A percentile compares a stretch with the other conserved stretches of the same genome.
phyloP scores from a whole-genome alignment of 2,113 vertebrate species.

The Indri indri region DNA sequence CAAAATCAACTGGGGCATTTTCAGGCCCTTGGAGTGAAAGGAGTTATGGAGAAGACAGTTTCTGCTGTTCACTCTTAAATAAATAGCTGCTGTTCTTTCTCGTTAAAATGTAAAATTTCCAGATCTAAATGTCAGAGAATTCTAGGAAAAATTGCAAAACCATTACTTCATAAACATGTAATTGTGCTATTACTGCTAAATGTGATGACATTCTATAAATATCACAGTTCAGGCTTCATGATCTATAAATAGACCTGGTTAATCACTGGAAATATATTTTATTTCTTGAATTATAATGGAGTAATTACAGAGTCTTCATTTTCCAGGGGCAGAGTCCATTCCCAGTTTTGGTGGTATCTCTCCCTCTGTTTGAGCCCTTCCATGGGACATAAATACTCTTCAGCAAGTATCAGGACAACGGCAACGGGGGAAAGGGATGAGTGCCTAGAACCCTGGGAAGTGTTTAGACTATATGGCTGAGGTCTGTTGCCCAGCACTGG shows the following conservation, averaged over 20 bases:
- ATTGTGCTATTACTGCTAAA: conserved; percentile 76
- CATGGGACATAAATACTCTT: conserved; percentile 54
- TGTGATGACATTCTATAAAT: conserved; percentile 78
- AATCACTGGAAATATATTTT: conserved; percentile 77
- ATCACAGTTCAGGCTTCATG: conserved; percentile 67
- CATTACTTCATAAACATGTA: conserved; percentile 68
- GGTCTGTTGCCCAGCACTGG: background rate
- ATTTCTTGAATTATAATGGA: conserved; percentile 73
- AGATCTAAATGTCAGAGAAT: conserved; percentile 65
- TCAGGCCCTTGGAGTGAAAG: conserved; percentile 40
- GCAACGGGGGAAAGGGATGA: background rate
- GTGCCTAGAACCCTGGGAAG: conserved; percentile 16
- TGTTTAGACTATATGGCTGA: conserved; percentile 18
- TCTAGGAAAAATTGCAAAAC: conserved; percentile 72
- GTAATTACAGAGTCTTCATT: conserved; percentile 66
- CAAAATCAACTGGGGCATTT: conserved; percentile 12
- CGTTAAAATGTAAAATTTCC: conserved; percentile 67
- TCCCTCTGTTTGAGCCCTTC: conserved; percentile 7
- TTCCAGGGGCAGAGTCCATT: conserved; percentile 63
- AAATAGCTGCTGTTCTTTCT: conserved; percentile 72
- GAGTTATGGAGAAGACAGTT: conserved; percentile 68
- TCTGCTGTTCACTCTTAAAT: conserved; percentile 70
- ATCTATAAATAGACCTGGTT: conserved; percentile 68
- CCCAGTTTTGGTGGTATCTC: conserved; percentile 64
- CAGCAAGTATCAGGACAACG: conserved; percentile 39